Percentiles rank a stretch among this genome's conserved stretches.
Conservation (phyloP, 2,797 vertebrate species). For the Nannoperca obscura region DNA sequence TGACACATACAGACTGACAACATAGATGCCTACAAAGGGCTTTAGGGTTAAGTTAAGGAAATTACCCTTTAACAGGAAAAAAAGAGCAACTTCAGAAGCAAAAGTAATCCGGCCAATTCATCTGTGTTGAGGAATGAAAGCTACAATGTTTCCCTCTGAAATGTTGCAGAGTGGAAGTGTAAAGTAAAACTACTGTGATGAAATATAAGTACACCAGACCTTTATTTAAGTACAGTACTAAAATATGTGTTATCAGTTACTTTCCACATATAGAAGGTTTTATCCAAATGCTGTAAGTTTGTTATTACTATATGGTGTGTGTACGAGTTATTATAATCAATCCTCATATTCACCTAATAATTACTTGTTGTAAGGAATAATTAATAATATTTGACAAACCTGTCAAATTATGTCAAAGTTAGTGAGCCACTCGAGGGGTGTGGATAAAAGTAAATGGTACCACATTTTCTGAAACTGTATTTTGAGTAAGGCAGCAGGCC, state of each 20-base stretch:
- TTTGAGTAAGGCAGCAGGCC: slow-evolving; percentile 30
- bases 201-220: background rate
- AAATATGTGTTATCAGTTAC: background rate
- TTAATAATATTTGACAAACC: background rate
- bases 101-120: too few species aligned
- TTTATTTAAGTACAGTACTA: too few species aligned
- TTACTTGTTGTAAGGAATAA: background rate
- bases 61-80: too few species aligned
- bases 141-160: too few species aligned
- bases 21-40: too few species aligned
- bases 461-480: slow-evolving; percentile 22
- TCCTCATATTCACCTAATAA: background rate
- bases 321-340: background rate
- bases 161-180: too few species aligned
- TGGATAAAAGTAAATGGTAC: slow-evolving; percentile 13
- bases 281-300: background rate
- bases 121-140: too few species aligned
- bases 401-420: slow-evolving; percentile 5
- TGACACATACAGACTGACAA: background rate
- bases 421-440: slow-evolving; percentile 5
- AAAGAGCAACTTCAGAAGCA: too few species aligned
- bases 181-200: too few species aligned
- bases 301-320: background rate
- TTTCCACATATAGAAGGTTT: too few species aligned
- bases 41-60: too few species aligned